These are phyloP conservation scores for Drosophila erecta DNA, from an alignment of 1,140 invertebrate genomes.

Conservation along the genomic window DNA sequence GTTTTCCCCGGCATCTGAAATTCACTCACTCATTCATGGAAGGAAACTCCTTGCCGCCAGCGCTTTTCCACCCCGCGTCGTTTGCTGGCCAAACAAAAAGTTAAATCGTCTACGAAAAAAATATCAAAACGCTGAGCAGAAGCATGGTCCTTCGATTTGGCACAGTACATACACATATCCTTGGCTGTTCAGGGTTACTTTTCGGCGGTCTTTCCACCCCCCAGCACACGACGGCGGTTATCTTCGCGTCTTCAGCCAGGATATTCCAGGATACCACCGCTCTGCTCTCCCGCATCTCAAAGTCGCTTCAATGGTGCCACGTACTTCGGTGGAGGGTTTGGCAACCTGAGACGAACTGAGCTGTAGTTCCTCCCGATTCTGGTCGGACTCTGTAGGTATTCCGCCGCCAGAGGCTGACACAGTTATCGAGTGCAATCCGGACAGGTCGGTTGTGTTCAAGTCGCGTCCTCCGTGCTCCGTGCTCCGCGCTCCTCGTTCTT, in stretches of 20 bases:
- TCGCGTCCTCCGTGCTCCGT: not conserved
- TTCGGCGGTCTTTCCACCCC: slow-evolving; percentile 47
- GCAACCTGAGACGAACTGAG: slow-evolving; percentile 44
- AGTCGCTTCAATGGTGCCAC: too few species aligned
- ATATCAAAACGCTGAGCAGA: slow-evolving; percentile 37
- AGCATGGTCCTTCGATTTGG: slow-evolving; percentile 30
- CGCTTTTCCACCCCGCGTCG: slow-evolving; percentile 75
- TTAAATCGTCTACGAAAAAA: slow-evolving; percentile 64
- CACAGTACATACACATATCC: slow-evolving; percentile 22
- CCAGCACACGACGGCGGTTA: slow-evolving; percentile 31
- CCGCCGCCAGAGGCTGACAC: slow-evolving; percentile 73
- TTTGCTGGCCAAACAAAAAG: slow-evolving; percentile 75
- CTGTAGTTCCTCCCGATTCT: not conserved
- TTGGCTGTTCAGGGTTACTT: slow-evolving; percentile 60
- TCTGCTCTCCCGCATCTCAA: slow-evolving; percentile 31
- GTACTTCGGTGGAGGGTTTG: slow-evolving; percentile 29
- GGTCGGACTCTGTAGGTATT: slow-evolving; percentile 59
- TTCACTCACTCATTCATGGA: slow-evolving; percentile 32
- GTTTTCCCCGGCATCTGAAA: slow-evolving; percentile 24
- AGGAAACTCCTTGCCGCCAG: slow-evolving; percentile 36
- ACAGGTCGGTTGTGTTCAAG: slow-evolving; percentile 77
- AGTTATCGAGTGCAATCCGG: slow-evolving; percentile 84
- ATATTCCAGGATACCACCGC: slow-evolving; percentile 30
- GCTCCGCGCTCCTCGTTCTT: slow-evolving; percentile 8
- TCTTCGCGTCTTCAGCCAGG: slow-evolving; percentile 58